These are phyloP conservation scores for Meloidogyne exigua DNA, from an alignment of 1,140 invertebrate species.

Conservation along the genomic window DNA sequence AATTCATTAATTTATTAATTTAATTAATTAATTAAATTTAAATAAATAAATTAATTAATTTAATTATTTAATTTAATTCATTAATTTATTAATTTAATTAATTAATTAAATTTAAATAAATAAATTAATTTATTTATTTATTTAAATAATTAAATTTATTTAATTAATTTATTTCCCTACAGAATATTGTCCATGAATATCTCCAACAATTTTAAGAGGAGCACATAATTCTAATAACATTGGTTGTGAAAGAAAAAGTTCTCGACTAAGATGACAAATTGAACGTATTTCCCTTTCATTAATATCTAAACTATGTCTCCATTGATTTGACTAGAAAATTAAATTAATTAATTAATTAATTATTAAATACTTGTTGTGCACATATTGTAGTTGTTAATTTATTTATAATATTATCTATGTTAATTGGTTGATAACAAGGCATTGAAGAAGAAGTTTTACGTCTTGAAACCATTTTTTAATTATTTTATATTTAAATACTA, in stretches of 20 bases:
- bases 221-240: slow-evolving; percentile 70
- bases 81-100: no score
- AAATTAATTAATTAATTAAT: neutral
- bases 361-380: neutral
- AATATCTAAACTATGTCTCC: slow-evolving; percentile 49
- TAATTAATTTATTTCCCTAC: neutral
- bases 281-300: slow-evolving; percentile 56
- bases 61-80: neutral
- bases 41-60: no score
- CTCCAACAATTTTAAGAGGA: slow-evolving; percentile 69
- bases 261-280: slow-evolving; percentile 67
- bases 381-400: slow-evolving; percentile 3
- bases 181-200: slow-evolving; percentile 59
- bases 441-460: slow-evolving; percentile 20
- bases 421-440: slow-evolving; percentile 8
- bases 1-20: no score
- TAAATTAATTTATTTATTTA: no score
- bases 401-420: slow-evolving; percentile 20
- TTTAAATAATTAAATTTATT: no score
- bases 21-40: no score
- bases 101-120: no score
- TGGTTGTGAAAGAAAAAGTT: slow-evolving; percentile 70
- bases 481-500: neutral
- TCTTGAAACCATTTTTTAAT: slow-evolving; percentile 22
- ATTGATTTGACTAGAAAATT: neutral